phyloP scores from a whole-genome alignment of 2,888 invertebrate species.

The Stegana nigrithorax region DNA sequence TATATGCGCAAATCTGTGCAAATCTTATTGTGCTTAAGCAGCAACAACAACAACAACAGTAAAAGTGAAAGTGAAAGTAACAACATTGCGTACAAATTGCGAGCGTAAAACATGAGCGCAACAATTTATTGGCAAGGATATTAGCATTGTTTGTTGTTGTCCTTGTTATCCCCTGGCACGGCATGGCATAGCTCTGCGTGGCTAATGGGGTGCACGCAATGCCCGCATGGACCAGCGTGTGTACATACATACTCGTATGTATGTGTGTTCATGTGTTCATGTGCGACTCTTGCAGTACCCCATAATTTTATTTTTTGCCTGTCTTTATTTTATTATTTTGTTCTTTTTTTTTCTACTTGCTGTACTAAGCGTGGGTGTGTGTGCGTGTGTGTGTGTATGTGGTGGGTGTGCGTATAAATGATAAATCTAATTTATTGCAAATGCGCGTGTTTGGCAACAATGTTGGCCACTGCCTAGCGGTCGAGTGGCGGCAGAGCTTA shows the following conservation, averaged over 20 bases:
- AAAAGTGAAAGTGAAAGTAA: background rate
- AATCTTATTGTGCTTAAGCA: constrained; percentile 12
- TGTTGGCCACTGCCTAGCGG: background rate
- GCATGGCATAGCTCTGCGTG: too few species aligned
- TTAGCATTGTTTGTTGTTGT: constrained; percentile 2
- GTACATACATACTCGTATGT: background rate
- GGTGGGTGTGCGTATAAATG: constrained; percentile 1
- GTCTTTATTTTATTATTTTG: too few species aligned
- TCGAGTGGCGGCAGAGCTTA: background rate
- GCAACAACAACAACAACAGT: background rate
- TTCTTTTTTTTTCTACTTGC: background rate
- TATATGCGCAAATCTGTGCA: background rate
- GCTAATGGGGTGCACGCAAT: background rate
- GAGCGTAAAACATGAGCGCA: background rate
- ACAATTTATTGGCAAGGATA: constrained; percentile 19
- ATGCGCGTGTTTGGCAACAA: constrained; percentile 8
- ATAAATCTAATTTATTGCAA: constrained; percentile 26
- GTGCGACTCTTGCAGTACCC: too few species aligned
- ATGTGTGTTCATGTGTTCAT: background rate
- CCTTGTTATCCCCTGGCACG: too few species aligned
- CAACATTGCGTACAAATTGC: background rate
- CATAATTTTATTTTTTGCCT: too few species aligned
- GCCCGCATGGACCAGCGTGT: background rate
- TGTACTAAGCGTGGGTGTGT: background rate
- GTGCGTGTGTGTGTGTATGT: background rate